Evolutionary conservation across 1,140 invertebrate genomes (phyloP).

Genomic region (Myzus persicae): DNA sequence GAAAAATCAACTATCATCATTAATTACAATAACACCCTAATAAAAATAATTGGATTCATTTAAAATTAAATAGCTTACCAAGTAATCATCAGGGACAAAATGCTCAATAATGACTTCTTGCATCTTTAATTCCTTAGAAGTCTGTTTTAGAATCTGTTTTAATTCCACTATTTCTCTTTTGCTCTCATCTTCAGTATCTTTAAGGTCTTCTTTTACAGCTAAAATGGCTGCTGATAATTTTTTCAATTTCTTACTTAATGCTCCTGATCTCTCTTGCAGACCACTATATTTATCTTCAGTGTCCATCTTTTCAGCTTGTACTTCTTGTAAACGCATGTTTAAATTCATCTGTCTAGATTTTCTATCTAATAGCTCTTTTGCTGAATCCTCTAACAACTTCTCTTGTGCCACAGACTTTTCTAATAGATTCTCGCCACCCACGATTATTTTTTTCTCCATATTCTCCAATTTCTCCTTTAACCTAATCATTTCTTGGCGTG

Average conservation of each 20-base stretch:
- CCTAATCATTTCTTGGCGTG: conserved; percentile 52
- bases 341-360: conserved; percentile 84
- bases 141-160: conserved; percentile 87
- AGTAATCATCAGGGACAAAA: conserved; percentile 93
- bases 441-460: conserved; percentile 94
- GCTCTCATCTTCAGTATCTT: conserved; percentile 91
- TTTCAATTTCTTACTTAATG: conserved; percentile 92
- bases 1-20: background rate
- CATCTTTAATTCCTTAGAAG: conserved; percentile 89
- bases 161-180: conserved; percentile 96
- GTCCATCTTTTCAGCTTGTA: conserved; percentile 86
- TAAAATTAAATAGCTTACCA: conserved; percentile 65
- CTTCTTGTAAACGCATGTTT: conserved; percentile 78
- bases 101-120: conserved; percentile 85
- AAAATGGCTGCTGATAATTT: conserved; percentile 84
- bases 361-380: conserved; percentile 86
- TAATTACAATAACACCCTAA: background rate
- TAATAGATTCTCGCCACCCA: conserved; percentile 97
- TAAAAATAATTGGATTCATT: background rate
- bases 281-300: conserved; percentile 96
- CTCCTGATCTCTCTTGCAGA: conserved; percentile 91
- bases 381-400: conserved; percentile 85
- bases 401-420: conserved; percentile 97
- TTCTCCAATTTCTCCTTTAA: conserved; percentile 82
- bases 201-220: conserved; percentile 84